Evolutionary conservation across 2,888 invertebrate species (phyloP), one percentile per base, ranked within the genome.

Genomic region (Deilephila elpenor): DNA sequence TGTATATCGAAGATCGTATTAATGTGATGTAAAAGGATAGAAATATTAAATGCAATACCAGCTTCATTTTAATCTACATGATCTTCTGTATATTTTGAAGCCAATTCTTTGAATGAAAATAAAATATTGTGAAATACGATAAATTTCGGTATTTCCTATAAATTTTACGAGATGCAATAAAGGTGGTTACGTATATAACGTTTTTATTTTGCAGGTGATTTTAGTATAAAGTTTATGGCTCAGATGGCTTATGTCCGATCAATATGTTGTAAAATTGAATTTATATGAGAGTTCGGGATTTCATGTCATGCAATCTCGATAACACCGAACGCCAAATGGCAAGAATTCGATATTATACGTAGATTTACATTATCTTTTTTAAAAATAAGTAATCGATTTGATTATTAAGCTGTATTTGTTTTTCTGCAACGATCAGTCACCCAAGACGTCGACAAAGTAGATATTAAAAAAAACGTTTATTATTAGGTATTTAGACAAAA

Each of bases 61-160:
- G 71, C 72, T 73, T 74, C 80, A 80, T 80, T 70, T 75, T 73
- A 51, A 72, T 73, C 78, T 74, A 79, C 79, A 80, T 80, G 20
- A 20, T 67, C 17, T 64, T 51, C 17, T 51, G 67, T 7, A 20
- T 1, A 11, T 34, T 44, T 67, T 67, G 20, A 25, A 64, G 14
- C 14, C 37, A 14, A 44, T 64, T 5, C 56, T 56, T 56, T 56
- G 19, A 44, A n/a, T 64, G 14, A 44, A 64, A 44, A 20, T 20
- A 51, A 67, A 67, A 67, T 44, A 25, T 67, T 51, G 44, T 72
- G 62, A 64, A 72, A 29, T 32, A 25, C 34, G 53, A 72, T 72
- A 72, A 72, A 72, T 56, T 72, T 51, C 20, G 56, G 56, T 51
- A 19, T 44, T 51, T 14, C 14, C 67, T 51, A 51, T 67, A 67